phyloP scores from a whole-genome alignment of 2,113 vertebrate genomes.

The Sorex araneus region DNA sequence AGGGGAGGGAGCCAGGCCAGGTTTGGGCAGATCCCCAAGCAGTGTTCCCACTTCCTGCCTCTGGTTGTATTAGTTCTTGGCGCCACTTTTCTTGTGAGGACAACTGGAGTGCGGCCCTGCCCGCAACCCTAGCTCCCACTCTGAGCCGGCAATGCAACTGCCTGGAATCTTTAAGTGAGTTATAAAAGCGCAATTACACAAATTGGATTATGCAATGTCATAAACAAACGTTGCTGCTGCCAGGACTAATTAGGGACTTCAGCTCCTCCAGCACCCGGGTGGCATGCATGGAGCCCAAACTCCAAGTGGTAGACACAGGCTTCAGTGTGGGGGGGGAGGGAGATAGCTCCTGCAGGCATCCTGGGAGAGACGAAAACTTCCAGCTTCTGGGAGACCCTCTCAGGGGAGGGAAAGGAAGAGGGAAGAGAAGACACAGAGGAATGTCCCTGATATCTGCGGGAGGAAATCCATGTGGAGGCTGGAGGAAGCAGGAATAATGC shows the following conservation, averaged over 20 bases:
- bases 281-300: no score
- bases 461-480: no score
- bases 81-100: not conserved
- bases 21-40: not conserved
- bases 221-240: slow-evolving; percentile 72
- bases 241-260: slow-evolving; percentile 66
- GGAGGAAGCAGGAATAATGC: no score
- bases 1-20: not conserved
- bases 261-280: not conserved
- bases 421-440: no score
- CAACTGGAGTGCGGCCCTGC: not conserved
- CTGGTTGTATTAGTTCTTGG: not conserved
- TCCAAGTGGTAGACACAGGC: not conserved
- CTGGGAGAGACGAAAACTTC: not conserved
- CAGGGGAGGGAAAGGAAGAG: no score
- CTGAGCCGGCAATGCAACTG: not conserved
- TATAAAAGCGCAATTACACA: slow-evolving; percentile 68
- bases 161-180: slow-evolving; percentile 58
- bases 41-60: not conserved
- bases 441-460: no score
- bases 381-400: no score
- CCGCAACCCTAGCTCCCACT: not conserved
- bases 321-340: not conserved
- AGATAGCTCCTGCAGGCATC: not conserved
- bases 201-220: slow-evolving; percentile 70